Percentiles rank a stretch among this genome's conserved stretches.
These are phyloP conservation scores for Papilio glaucus DNA, from an alignment of 1,140 invertebrate genomes.

Conservation along the genomic window DNA sequence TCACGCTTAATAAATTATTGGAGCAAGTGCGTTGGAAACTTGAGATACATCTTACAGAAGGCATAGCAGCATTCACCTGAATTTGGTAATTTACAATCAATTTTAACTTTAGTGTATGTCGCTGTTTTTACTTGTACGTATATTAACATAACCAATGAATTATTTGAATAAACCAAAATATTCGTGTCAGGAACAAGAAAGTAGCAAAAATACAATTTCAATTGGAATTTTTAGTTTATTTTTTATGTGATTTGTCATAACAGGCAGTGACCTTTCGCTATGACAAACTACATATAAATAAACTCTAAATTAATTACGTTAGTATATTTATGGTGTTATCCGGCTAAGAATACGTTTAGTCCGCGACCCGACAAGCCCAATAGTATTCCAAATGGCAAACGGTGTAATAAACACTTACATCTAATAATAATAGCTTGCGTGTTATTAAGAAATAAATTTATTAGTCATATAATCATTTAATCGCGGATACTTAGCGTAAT, in stretches of 20 bases:
- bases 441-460: slow-evolving; percentile 30
- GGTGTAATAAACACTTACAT: slow-evolving; percentile 13
- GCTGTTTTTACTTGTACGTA: too few species aligned
- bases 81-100: slow-evolving; percentile 27
- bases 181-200: too few species aligned
- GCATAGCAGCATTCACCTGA: slow-evolving; percentile 40
- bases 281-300: too few species aligned
- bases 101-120: too few species aligned
- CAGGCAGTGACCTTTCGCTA: too few species aligned
- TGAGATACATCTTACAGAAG: slow-evolving; percentile 43
- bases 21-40: slow-evolving; percentile 42
- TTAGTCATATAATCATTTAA: slow-evolving; percentile 16
- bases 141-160: too few species aligned
- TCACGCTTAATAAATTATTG: slow-evolving; percentile 51
- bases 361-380: slow-evolving; percentile 28
- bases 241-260: too few species aligned
- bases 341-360: slow-evolving; percentile 7
- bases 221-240: too few species aligned
- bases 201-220: too few species aligned
- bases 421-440: slow-evolving; percentile 21
- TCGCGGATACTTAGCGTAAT: slow-evolving; percentile 12
- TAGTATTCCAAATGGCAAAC: slow-evolving; percentile 28
- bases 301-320: not conserved
- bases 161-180: too few species aligned
- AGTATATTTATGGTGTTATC: slow-evolving; percentile 13